Conservation (phyloP, 92 coral and sea anemone genomes). For the Diadumene lineata region DNA sequence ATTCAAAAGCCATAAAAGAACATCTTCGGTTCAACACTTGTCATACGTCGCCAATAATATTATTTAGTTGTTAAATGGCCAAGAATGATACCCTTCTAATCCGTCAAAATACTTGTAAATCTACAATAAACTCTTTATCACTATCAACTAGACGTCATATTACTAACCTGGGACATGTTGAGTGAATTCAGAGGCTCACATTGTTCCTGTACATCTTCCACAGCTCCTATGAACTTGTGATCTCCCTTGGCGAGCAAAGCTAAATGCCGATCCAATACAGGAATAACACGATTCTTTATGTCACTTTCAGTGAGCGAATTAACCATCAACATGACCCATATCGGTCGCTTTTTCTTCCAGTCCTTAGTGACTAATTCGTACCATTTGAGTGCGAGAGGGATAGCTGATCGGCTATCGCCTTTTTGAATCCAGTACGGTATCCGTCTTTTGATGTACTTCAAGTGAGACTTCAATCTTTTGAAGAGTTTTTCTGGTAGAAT, state of each 20-base stretch:
- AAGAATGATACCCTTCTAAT: background rate
- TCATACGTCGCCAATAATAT: no score
- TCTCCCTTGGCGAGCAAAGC: constrained; percentile 66
- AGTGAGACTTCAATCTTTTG: constrained; percentile 74
- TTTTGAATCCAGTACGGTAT: constrained; percentile 77
- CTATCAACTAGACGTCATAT: no score
- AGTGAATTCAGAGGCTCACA: constrained; percentile 83
- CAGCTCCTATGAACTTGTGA: constrained; percentile 73
- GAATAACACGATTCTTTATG: constrained; percentile 77
- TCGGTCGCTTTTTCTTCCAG: constrained; percentile 92
- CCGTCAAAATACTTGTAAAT: constrained; percentile 22
- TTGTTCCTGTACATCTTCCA: constrained; percentile 88
- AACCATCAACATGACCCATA: constrained; percentile 96
- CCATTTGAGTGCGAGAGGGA: constrained; percentile 63
- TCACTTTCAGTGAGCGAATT: constrained; percentile 93
- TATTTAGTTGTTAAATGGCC: background rate
- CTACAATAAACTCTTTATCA: constrained; percentile 21
- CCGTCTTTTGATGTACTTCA: constrained; percentile 77
- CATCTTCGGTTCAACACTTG: constrained; percentile 5
- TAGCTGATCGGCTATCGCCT: constrained; percentile 36
- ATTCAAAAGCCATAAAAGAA: background rate
- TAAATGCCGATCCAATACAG: constrained; percentile 89
- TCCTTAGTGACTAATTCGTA: constrained; percentile 82
- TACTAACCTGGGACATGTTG: constrained; percentile 81
- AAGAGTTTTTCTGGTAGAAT: constrained; percentile 72